Conservation (phyloP, 2,888 invertebrate species). For the Clunio marinus region DNA sequence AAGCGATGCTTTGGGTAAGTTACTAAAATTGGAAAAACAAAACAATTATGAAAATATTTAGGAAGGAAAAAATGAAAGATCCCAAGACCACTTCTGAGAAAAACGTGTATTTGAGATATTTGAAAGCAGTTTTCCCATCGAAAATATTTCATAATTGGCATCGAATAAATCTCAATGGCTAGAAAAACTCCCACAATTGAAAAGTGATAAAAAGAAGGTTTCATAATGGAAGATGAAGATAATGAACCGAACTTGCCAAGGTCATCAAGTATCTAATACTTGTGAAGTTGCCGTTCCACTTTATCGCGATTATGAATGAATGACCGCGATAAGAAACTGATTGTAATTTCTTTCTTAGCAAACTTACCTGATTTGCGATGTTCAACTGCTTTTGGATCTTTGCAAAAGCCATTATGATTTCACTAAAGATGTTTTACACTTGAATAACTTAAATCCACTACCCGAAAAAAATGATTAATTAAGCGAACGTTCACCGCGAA, state of each 20-base stretch:
- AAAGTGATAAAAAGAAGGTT: conserved; percentile 22
- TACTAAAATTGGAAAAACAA: conserved; percentile 15
- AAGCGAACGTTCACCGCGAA: neutral
- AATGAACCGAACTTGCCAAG: conserved; percentile 14
- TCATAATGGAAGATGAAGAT: conserved; percentile 3
- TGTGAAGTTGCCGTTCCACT: neutral
- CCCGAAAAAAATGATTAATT: neutral
- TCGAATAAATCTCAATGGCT: neutral
- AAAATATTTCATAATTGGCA: neutral
- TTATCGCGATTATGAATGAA: neutral
- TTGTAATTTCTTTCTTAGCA: neutral
- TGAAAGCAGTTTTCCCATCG: neutral
- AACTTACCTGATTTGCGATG: conserved; percentile 76
- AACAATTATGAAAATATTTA: neutral
- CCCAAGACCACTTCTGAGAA: conserved; percentile 33
- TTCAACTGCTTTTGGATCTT: conserved; percentile 81
- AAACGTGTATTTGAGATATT: neutral
- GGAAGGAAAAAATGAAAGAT: too few relatives aligned
- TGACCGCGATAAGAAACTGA: neutral
- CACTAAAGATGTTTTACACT: neutral
- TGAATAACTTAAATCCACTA: neutral
- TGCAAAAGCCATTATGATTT: conserved; percentile 69
- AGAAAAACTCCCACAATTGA: conserved; percentile 36
- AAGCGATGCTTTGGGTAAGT: neutral
- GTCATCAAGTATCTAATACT: neutral